Evolutionary conservation across 2,113 vertebrate genomes (phyloP), one percentile per base, ranked within the genome.

Genomic region (Periophthalmus modestus): DNA sequence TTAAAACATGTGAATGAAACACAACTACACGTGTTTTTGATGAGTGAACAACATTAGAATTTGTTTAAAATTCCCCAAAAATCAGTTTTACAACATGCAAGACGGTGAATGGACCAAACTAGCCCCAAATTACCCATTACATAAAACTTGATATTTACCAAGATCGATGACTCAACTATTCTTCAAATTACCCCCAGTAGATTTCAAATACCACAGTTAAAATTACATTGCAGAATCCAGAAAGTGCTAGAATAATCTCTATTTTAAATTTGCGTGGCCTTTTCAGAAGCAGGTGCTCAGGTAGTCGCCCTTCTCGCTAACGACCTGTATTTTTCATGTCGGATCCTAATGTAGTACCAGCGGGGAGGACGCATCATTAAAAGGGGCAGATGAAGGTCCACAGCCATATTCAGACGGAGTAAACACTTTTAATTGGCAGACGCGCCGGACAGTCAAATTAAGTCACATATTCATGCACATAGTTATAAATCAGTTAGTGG

Each of bases 381-480:
- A 2, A 85, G 85, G 89, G 85, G 85, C 76, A 77, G 66, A 33
- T 66, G 80, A 80, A 83, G 82, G 88, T 81, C 85, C 52, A 69
- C 48, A 48, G 55, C 87, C 82, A 86, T 79, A 74, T 83, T 74
- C 71, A 70, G 73, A 82, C 79, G 76, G 66, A 58, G 87, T 87
- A 89, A 89, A 91, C 86, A 83, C 24, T 82, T 83, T 92, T 93
- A 92, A 93, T 93, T 91, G 88, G 85, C 74, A 16, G 28, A 28
- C 14, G 76, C 66, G 0, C 23, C 39, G 75, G 59, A 61, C 77
- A 69, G 75, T 71, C 75, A 63, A 70, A 81, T 87, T 80, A 85
- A 73, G 74, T 80, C 74, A 72, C 80, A 84, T 69, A 82, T 66
- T 73, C 63, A 15, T 43, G 12, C 81, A 66, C 58, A 57, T 62